Conservation (phyloP, 2,797 vertebrate species). For the Enteromius anoplus region DNA sequence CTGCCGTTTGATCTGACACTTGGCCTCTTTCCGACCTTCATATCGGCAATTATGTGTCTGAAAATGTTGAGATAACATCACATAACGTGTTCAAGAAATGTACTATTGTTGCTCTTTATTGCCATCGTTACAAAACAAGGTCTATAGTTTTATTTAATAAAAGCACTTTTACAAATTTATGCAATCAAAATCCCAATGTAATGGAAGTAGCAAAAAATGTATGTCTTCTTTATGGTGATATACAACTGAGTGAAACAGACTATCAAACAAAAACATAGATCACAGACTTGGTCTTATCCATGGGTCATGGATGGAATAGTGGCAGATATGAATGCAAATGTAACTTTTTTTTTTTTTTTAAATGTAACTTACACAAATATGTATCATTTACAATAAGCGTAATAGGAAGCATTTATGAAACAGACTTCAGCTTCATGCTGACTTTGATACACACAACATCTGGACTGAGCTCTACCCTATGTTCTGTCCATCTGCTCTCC, state of each 20-base stretch:
- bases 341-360: neutral
- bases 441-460: neutral
- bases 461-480: constrained; percentile 77
- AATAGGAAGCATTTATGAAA: neutral
- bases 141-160: neutral
- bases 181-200: neutral
- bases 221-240: neutral
- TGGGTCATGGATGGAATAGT: neutral
- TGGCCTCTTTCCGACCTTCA: constrained; percentile 80
- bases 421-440: neutral
- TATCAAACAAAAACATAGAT: too few species aligned
- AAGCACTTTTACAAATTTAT: neutral
- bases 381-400: neutral
- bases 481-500: constrained; percentile 62
- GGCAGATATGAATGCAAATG: neutral
- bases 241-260: neutral
- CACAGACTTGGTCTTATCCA: neutral
- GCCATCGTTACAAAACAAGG: neutral
- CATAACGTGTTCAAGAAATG: neutral
- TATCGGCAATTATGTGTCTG: constrained; percentile 85
- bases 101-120: neutral
- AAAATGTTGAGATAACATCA: constrained; percentile 22
- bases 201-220: neutral
- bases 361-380: neutral
- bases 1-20: constrained; percentile 44